Conservation (phyloP, 2,888 invertebrate genomes). For the Drosophila picticornis region DNA sequence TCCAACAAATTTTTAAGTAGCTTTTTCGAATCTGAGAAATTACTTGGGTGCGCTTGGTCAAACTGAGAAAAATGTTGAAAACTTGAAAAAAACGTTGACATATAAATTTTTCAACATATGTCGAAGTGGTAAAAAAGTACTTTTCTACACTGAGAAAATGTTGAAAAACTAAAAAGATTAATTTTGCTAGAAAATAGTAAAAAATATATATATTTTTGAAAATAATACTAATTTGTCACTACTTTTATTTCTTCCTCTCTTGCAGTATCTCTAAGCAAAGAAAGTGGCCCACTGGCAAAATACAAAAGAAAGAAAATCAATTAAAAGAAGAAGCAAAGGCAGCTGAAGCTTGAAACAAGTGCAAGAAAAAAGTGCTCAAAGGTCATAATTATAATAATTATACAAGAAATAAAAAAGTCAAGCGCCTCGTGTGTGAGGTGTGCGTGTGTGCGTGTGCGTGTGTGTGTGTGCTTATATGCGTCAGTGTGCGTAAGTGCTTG, state of each 20-base stretch:
- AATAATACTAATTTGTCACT: conserved; percentile 6
- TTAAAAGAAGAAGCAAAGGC: conserved; percentile 7
- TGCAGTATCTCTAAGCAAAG: conserved; percentile 40
- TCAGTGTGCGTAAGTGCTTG: conserved; percentile 23
- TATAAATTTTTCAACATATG: not conserved
- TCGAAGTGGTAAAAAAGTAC: not conserved
- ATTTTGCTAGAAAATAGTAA: too few relatives aligned
- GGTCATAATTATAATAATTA: conserved; percentile 20
- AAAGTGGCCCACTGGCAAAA: conserved; percentile 27
- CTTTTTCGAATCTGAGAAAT: not conserved
- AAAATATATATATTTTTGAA: too few relatives aligned
- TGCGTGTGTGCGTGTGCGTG: conserved; percentile 28
- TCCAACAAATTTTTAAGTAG: not conserved
- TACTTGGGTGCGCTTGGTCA: not conserved
- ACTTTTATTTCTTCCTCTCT: conserved; percentile 6
- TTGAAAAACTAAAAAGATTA: not conserved
- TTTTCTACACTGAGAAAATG: not conserved
- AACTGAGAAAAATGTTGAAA: not conserved
- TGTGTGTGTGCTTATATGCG: conserved; percentile 30
- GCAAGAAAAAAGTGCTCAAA: conserved; percentile 49
- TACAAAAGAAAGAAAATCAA: conserved; percentile 13
- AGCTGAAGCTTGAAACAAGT: conserved; percentile 26
- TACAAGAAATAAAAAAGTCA: conserved; percentile 7
- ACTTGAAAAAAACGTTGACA: not conserved
- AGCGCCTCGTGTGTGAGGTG: conserved; percentile 37